Conservation (phyloP, 2,797 vertebrate genomes). For the Danio choprae region DNA sequence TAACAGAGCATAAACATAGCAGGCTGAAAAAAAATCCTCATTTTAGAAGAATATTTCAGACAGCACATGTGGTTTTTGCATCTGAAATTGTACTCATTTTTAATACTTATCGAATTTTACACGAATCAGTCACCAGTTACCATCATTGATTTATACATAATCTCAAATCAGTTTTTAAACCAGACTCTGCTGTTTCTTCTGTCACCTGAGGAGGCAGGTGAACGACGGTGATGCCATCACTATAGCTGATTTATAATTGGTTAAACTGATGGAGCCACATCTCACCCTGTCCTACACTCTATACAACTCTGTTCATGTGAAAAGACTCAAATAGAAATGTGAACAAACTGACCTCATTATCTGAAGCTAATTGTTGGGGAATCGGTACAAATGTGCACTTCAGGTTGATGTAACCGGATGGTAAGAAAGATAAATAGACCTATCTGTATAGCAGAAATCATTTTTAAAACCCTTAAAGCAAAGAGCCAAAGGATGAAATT, state of each 20-base stretch:
- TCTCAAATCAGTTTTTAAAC: not conserved
- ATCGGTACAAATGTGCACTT: conserved; percentile 17
- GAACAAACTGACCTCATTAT: conserved; percentile 37
- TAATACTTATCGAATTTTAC: no score
- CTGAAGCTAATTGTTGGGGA: conserved; percentile 12
- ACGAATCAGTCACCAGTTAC: no score
- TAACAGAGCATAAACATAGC: no score
- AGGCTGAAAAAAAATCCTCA: no score
- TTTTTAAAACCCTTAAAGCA: conserved; percentile 20
- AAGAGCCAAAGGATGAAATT: conserved; percentile 13
- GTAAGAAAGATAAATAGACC: conserved; percentile 33
- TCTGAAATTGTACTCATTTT: no score
- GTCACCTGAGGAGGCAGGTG: not conserved
- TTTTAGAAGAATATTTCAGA: no score
- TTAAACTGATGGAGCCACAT: conserved; percentile 17
- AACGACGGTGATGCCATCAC: not conserved
- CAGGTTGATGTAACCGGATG: conserved; percentile 10
- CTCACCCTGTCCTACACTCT: conserved; percentile 1
- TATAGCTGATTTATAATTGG: not conserved
- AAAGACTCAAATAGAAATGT: conserved; percentile 13
- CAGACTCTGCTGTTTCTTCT: not conserved
- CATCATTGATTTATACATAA: not conserved
- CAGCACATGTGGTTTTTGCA: no score
- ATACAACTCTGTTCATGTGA: not conserved
- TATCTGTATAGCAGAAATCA: conserved; percentile 43